Percentiles rank a stretch among this genome's conserved stretches.
Conservation (phyloP, 2,113 vertebrate genomes). For the Nibea coibor region DNA sequence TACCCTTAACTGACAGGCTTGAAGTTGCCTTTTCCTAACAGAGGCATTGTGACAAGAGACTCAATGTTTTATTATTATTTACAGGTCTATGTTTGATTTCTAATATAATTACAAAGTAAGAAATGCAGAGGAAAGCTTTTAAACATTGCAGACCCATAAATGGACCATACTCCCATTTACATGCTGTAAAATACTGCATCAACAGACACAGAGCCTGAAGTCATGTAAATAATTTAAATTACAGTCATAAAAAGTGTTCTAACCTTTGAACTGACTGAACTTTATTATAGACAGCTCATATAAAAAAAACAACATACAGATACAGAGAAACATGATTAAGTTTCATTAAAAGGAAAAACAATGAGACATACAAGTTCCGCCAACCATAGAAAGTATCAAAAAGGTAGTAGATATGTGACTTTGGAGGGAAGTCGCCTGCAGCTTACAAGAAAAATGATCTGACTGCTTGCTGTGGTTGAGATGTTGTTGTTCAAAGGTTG, state of each 20-base stretch:
- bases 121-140: not conserved
- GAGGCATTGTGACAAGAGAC: not conserved
- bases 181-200: not conserved
- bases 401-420: slow-evolving; percentile 1
- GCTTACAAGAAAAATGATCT: slow-evolving; percentile 73
- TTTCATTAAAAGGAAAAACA: slow-evolving; percentile 51
- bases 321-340: not conserved
- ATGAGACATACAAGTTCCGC: slow-evolving; percentile 31
- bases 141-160: not conserved
- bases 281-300: not conserved
- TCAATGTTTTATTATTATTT: not conserved
- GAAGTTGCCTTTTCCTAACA: not conserved
- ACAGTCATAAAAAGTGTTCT: too few relatives aligned
- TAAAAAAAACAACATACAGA: slow-evolving; percentile 14
- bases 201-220: not conserved
- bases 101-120: not conserved
- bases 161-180: not conserved
- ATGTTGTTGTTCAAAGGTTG: slow-evolving; percentile 20
- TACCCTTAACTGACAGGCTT: not conserved
- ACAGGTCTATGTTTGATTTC: not conserved
- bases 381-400: slow-evolving; percentile 36
- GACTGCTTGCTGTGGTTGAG: slow-evolving; percentile 43
- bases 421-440: slow-evolving; percentile 53
- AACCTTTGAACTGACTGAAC: too few relatives aligned
- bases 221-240: not conserved